Percentiles rank a stretch among this genome's conserved stretches.
These are phyloP conservation scores for Gopherus flavomarginatus DNA, from an alignment of 2,113 vertebrate genomes.

Conservation along the genomic window DNA sequence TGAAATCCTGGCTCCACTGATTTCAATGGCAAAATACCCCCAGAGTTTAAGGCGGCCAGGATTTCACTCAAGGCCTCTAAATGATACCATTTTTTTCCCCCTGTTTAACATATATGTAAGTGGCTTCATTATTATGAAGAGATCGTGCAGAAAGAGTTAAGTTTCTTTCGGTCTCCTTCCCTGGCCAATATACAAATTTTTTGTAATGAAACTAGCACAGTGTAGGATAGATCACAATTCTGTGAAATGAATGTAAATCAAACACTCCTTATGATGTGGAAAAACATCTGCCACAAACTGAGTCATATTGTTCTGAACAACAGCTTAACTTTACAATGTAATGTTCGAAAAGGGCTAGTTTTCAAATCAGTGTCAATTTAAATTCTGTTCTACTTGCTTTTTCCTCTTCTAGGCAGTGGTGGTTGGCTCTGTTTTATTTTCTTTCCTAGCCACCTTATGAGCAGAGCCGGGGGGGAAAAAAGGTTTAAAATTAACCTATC, in stretches of 20 bases:
- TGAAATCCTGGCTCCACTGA: background rate
- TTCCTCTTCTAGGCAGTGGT: background rate
- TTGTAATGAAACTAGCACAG: constrained; percentile 1
- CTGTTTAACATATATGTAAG: background rate
- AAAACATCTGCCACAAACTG: constrained; percentile 35
- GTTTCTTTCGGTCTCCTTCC: constrained; percentile 13
- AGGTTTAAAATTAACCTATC: background rate
- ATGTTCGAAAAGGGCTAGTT: background rate
- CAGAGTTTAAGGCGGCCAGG: fast-evolving
- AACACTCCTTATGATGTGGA: constrained; percentile 14
- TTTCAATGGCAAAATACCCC: background rate
- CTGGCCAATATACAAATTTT: background rate
- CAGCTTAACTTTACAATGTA: background rate
- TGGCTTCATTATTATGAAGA: background rate
- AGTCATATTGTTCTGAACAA: constrained; percentile 5
- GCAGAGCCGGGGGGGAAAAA: background rate
- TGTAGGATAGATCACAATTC: constrained; percentile 20
- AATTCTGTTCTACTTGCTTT: background rate
- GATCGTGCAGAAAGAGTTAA: background rate
- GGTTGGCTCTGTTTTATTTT: background rate
- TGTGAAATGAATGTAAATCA: constrained; percentile 27
- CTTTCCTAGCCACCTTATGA: background rate
- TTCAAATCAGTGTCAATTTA: background rate
- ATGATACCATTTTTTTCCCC: background rate
- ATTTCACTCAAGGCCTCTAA: background rate